Evolutionary conservation across 2,797 vertebrate genomes (phyloP).

Genomic region (Alectoris magna): DNA sequence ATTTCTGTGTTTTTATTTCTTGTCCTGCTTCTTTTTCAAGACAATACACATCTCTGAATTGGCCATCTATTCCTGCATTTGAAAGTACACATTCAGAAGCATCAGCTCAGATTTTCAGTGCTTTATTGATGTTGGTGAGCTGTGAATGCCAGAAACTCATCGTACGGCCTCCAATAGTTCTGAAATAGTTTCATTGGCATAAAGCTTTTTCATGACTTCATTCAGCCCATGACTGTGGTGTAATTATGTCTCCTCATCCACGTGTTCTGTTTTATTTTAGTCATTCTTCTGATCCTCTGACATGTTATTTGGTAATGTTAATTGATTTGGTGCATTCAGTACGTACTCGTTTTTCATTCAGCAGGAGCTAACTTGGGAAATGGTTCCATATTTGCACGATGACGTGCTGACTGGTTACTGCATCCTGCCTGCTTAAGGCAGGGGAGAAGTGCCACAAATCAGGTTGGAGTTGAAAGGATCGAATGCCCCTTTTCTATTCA

Average conservation of each 20-base stretch:
- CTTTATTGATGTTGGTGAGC: constrained; percentile 1
- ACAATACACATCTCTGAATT: not conserved
- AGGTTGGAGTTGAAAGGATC: not conserved
- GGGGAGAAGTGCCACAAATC: accelerated
- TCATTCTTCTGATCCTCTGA: constrained; percentile 57
- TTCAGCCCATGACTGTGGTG: constrained; percentile 64
- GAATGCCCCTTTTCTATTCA: not conserved
- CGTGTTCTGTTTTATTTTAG: constrained; percentile 67
- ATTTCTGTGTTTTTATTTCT: not conserved
- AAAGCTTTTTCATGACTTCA: constrained; percentile 65
- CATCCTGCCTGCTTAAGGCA: not conserved
- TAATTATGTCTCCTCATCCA: constrained; percentile 66
- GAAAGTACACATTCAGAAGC: constrained; percentile 17
- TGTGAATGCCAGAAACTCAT: not conserved
- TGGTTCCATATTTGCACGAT: not conserved
- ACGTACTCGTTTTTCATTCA: not conserved
- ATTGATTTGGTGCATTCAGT: constrained; percentile 28
- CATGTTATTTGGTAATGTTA: constrained; percentile 39
- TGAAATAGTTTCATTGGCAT: constrained; percentile 64
- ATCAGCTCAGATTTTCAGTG: not conserved
- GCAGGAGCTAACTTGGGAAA: not conserved
- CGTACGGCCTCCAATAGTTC: constrained; percentile 34
- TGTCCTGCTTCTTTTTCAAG: not conserved
- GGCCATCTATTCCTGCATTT: not conserved
- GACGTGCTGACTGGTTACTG: not conserved